Base-by-base conservation (phyloP, 1,140 invertebrate species). In the Sitobion miscanthi region DNA sequence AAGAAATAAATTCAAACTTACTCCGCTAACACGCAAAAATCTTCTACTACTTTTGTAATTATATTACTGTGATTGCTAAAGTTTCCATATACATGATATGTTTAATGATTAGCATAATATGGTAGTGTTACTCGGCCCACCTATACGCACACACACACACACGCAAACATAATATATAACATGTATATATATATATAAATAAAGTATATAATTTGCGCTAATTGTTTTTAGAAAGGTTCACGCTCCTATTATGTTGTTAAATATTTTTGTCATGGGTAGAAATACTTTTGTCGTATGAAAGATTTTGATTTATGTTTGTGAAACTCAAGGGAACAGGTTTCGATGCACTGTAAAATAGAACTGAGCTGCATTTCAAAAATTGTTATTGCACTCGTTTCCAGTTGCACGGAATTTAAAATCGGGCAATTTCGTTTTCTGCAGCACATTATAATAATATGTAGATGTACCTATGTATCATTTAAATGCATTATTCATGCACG, bases 191-290 rank as follows among this genome's bases (percentile, higher is more conserved):
- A 54, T 47, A 47, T 42, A 21, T 47, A 86, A 7, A 38, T 86
- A 86, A 21, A 47, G 25, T 30, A 86, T 42, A 86, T 35, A 88
- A 88, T 88, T 52, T 35, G 88, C 88, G 11, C n/a, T 57, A 90
- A 90, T 57, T 90, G 88, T 90, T 90, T 90, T 90, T 90, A 90
- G 52, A 90, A 90, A 90, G 52, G 88, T 57, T 88, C 45, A 35
- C 30, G 25, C 85, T 88, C 30, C 30, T n/a, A 35, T 52, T 52
- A 88, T 52, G 86, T 77, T 77, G 30, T 54, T 88, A 2, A 0
- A 21, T 49, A 54, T 35, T 88, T 88, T 88, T 35, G 52, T 87
- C 35, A 20, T n/a, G 0, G 52, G 52, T 54, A n/a, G 62, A 35
- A 35, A 14, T n/a, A n/a, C 11, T 77, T n/a, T 88, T 35, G 45